These are phyloP conservation scores for Lochmaea crataegi DNA, from an alignment of 2,888 invertebrate species.

Conservation along the genomic window DNA sequence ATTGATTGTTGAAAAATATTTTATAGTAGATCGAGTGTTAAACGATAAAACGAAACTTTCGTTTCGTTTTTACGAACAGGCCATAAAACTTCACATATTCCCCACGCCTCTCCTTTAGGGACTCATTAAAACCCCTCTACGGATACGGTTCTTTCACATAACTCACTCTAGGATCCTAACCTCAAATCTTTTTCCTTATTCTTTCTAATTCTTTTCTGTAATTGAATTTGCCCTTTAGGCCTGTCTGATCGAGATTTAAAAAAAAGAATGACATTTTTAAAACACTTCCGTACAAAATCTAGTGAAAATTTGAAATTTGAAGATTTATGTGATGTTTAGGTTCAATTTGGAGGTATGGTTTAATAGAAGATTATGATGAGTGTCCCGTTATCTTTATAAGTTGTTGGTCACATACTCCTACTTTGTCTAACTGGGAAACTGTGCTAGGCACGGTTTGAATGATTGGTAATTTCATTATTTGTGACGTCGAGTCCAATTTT, in stretches of 20 bases:
- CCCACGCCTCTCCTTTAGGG: conserved; percentile 31
- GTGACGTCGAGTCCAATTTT: too few species aligned
- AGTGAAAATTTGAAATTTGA: too few species aligned
- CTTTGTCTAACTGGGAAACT: too few species aligned
- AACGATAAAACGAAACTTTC: neutral
- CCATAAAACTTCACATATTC: conserved; percentile 37
- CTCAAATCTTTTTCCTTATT: conserved; percentile 45
- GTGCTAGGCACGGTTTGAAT: too few species aligned
- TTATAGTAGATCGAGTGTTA: neutral
- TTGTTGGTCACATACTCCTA: too few species aligned
- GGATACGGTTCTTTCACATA: conserved; percentile 38
- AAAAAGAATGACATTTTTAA: neutral
- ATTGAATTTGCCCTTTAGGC: conserved; percentile 20
- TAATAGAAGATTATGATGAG: too few species aligned
- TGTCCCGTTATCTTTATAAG: too few species aligned
- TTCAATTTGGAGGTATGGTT: too few species aligned
- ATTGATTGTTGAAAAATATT: neutral
- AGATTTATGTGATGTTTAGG: too few species aligned
- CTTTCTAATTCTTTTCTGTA: conserved; percentile 48
- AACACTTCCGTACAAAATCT: too few species aligned
- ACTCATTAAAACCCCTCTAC: conserved; percentile 33
- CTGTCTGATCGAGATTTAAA: neutral
- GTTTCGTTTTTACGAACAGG: conserved; percentile 8
- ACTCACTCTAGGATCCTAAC: conserved; percentile 50
- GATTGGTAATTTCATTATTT: too few species aligned